These are phyloP conservation scores for Micromussa lordhowensis DNA, from an alignment of 92 coral and sea anemone species.

Conservation along the genomic window DNA sequence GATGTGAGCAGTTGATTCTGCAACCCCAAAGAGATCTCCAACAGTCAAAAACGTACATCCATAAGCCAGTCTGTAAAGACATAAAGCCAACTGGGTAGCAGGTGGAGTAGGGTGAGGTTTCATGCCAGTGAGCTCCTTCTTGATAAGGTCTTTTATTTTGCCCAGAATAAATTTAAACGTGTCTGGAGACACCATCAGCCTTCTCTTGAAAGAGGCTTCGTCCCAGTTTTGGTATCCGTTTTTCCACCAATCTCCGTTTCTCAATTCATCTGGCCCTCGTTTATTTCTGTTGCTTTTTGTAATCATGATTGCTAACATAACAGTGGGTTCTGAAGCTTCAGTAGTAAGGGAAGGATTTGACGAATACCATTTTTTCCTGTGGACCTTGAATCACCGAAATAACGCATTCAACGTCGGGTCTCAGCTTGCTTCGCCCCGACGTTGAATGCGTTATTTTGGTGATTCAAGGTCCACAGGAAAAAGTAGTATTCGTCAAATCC, in stretches of 20 bases:
- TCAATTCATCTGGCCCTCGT: slow-evolving; percentile 11
- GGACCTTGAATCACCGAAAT: no score
- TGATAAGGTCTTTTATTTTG: neutral
- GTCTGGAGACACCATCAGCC: slow-evolving; percentile 37
- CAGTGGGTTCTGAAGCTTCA: slow-evolving; percentile 26
- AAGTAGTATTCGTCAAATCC: no score
- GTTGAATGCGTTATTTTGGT: no score
- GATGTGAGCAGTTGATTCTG: slow-evolving; percentile 13
- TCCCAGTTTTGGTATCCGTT: slow-evolving; percentile 25
- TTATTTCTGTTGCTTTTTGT: slow-evolving; percentile 28
- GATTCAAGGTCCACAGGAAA: no score
- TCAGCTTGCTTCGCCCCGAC: no score
- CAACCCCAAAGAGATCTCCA: slow-evolving; percentile 31
- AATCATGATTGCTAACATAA: slow-evolving; percentile 29
- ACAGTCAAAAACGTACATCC: slow-evolving; percentile 21
- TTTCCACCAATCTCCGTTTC: slow-evolving; percentile 19
- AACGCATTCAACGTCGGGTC: no score
- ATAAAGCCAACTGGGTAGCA: slow-evolving; percentile 42
- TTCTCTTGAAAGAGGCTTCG: slow-evolving; percentile 1
- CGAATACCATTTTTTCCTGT: no score
- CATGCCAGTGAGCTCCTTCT: slow-evolving; percentile 41
- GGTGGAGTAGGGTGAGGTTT: slow-evolving; percentile 52
- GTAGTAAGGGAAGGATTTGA: no score
- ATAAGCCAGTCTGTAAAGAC: slow-evolving; percentile 44
- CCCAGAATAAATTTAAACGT: slow-evolving; percentile 42